Percentiles rank a stretch among this genome's conserved stretches.
These are phyloP conservation scores for Trichonephila inaurata DNA, from an alignment of 1,140 invertebrate species.

Conservation along the genomic window DNA sequence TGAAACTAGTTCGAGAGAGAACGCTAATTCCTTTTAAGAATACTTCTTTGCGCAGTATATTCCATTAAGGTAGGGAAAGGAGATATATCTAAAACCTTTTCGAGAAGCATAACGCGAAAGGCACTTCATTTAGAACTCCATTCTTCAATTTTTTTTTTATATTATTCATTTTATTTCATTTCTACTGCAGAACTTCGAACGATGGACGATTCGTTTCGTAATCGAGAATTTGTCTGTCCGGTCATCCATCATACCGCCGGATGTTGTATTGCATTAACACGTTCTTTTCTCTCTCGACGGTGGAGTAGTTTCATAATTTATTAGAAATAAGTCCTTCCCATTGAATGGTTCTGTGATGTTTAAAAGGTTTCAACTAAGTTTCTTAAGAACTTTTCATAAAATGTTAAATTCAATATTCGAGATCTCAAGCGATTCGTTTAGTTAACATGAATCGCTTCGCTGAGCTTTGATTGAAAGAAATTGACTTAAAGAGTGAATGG, in stretches of 20 bases:
- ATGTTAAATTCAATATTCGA: too few relatives aligned
- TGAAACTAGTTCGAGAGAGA: background rate
- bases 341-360: too few relatives aligned
- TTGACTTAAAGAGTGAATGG: too few relatives aligned
- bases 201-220: background rate
- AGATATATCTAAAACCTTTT: background rate
- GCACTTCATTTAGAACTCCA: background rate
- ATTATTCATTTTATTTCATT: background rate
- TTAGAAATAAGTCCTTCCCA: background rate
- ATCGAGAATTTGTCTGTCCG: constrained; percentile 8
- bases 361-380: background rate
- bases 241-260: background rate
- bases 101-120: background rate
- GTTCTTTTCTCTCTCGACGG: background rate
- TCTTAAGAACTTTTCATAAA: background rate
- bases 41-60: background rate
- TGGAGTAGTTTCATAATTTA: background rate
- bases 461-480: too few relatives aligned
- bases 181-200: background rate
- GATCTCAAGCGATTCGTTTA: too few relatives aligned
- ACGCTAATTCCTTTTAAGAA: background rate
- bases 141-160: background rate
- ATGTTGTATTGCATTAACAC: background rate
- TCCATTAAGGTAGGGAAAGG: background rate
- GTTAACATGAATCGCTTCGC: too few relatives aligned